Evolutionary conservation across 2,888 invertebrate genomes (phyloP), one percentile per base, ranked within the genome.

Genomic region (Melieria crassipennis): DNA sequence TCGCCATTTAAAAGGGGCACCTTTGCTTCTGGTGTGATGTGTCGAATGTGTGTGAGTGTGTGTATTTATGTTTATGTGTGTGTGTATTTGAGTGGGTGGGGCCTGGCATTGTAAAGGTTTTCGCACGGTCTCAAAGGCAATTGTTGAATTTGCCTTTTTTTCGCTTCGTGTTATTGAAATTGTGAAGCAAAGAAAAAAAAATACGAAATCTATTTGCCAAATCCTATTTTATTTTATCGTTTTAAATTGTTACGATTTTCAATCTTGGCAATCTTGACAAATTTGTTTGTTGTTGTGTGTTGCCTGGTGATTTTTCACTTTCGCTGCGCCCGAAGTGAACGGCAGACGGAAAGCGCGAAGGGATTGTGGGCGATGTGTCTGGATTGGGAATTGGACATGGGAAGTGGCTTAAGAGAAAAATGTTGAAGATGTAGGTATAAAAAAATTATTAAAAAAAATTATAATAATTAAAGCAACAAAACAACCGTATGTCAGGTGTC

Each of bases 161-260:
- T 58, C 50, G 57, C 60, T 68, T 60, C 45, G 48, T 68, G 16
- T 65, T 69, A 64, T 60, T 70, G 70, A 64, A 70, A 57, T 64
- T 64, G 57, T 48, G 50, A 64, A 62, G 64, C 47, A 64, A 63
- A 64, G 48, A 56, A 63, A 64, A 63, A 64, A 69, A 56, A 56
- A 30, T 7, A 45, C 48, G 48, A 66, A 74, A 70, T 74, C 74
- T 74, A 72, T 74, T 72, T 66, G 56, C 68, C 60, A 76, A 75
- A 75, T 75, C 69, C 75, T 73, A 62, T 69, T 73, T 76, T 76
- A 77, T 76, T 69, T 69, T 64, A 69, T 64, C 57, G 64, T 64
- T 65, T 68, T 65, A 61, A 68, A 65, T 65, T 71, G 62, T 70
- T 60, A 67, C 70, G 55, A 30, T 63, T 69, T 73, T 64, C 67